Conservation (phyloP, 1,140 invertebrate species). For the Megalopta genalis region DNA sequence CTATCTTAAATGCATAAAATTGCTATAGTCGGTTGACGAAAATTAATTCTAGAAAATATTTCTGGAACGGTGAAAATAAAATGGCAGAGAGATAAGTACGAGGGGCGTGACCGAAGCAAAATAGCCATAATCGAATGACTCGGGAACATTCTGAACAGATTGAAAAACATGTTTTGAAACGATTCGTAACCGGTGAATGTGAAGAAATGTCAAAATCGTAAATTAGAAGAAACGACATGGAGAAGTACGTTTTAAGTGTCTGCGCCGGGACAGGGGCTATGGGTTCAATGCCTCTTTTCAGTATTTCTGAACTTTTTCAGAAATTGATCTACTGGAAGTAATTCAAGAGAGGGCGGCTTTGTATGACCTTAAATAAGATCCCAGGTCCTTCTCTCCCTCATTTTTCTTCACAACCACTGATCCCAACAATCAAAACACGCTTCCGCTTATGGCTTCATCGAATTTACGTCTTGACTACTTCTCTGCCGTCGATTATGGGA, state of each 20-base stretch:
- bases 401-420: neutral
- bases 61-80: no score
- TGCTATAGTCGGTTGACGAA: no score
- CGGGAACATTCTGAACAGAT: no score
- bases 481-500: neutral
- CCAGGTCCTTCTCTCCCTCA: neutral
- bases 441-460: neutral
- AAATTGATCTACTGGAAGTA: slow-evolving; percentile 2
- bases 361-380: neutral
- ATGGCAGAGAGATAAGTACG: no score
- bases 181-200: neutral
- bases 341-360: neutral
- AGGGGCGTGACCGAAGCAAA: no score
- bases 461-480: neutral
- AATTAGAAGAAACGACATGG: neutral
- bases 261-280: neutral
- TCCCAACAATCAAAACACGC: neutral
- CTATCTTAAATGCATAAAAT: no score
- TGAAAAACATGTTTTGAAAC: no score
- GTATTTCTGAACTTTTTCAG: neutral
- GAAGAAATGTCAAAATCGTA: neutral
- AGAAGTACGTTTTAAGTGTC: neutral
- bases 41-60: no score
- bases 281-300: neutral
- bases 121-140: no score